Evolutionary conservation across 1,140 invertebrate genomes (phyloP).

Genomic region (Eriosoma lanigerum): DNA sequence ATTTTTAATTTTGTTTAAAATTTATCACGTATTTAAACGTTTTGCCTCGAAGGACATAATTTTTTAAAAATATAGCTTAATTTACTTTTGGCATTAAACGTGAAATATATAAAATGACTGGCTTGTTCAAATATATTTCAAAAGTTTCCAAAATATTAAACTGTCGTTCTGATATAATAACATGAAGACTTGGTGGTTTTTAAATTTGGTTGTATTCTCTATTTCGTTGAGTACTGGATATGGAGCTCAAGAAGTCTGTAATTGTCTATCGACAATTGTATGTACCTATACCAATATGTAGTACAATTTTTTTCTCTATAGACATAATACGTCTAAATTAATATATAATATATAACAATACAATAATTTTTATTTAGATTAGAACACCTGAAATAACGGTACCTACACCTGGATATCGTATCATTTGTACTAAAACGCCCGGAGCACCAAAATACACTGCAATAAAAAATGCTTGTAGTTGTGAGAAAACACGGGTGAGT

Average conservation of each 20-base stretch:
- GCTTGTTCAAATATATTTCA: neutral
- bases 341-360: neutral
- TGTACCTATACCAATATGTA: neutral
- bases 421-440: neutral
- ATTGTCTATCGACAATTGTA: neutral
- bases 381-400: neutral
- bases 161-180: neutral
- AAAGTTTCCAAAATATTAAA: neutral
- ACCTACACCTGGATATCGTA: neutral
- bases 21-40: neutral
- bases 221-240: neutral
- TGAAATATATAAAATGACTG: slow-evolving; percentile 6
- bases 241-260: neutral
- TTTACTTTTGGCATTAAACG: neutral
- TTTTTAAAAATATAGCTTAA: neutral
- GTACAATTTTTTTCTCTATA: neutral
- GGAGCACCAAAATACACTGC: neutral
- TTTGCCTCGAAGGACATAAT: neutral
- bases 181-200: neutral
- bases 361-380: neutral
- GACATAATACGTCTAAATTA: neutral
- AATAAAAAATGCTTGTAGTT: neutral
- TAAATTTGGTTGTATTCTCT: neutral
- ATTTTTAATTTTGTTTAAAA: neutral
- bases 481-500: neutral